Base-by-base conservation (phyloP, 2,888 invertebrate species). In the Andrena haemorrhoa region DNA sequence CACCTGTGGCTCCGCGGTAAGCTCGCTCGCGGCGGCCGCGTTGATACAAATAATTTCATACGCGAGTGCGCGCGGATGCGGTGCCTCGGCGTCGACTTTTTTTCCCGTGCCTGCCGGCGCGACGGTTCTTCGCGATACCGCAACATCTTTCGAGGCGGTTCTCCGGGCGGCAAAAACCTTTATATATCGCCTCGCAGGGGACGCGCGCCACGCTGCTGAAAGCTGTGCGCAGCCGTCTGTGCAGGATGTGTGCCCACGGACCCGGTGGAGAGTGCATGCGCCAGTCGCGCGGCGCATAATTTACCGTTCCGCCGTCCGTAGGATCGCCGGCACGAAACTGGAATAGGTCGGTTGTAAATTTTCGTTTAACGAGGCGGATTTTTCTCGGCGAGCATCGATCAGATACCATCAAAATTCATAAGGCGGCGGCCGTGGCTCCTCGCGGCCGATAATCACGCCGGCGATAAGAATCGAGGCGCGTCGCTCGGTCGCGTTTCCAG, bases 301-400 rank as follows among this genome's bases (percentile, higher is more conserved):
- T 84, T 86, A 86, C 85, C 84, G 84, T 86, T 86, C 61, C 79
- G 31, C 82, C 75, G 76, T 75, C 79, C 79, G 79, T 79, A 82
- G 82, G 77, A 83, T 75, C 71, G 61, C 20, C 68, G 66, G 77
- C 75, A 70, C 79, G 86, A 84, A 84, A 86, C 82, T 84, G 84
- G 84, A 82, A 75, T 80, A 75, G 69, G 82, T 65, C 74, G 77
- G 63, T 75, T 73, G 64, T 80, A 79, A 86, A 86, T 86, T 82
- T 82, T 75, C 83, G 75, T 71, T 60, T 69, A 81, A 79, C 78
- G 69, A 78, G 75, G 47, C 26, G 65, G 61, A 76, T 75, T 73
- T 73, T 80, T 73, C 73, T 69, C 60, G 41, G 29, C 58, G 53
- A 26, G 56, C 74, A 83, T 83, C 83, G 82, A 82, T 83, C 82